A percentile compares a stretch with the other conserved stretches of the same genome.
Conservation (phyloP, 2,797 vertebrate species). For the Cichlasoma orientale region DNA sequence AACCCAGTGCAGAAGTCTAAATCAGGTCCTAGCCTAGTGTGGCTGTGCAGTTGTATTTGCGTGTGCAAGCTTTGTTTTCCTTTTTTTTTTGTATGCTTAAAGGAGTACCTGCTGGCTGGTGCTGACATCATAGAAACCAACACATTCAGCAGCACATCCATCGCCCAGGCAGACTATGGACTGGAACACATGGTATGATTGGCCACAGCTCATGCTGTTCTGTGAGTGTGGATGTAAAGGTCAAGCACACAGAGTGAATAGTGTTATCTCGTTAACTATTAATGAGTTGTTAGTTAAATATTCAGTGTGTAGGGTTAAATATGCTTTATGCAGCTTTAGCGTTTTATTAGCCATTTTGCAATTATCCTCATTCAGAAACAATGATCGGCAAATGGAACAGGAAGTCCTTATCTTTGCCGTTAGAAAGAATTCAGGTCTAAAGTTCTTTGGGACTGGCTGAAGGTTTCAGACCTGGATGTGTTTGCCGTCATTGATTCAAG, state of each 20-base stretch:
- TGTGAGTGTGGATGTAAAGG: neutral
- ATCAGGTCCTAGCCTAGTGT: neutral
- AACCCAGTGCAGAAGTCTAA: too few species aligned
- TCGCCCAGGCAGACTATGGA: constrained; percentile 94
- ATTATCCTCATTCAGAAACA: too few species aligned
- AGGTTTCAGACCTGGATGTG: too few species aligned
- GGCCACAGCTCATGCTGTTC: neutral
- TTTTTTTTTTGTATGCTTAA: neutral
- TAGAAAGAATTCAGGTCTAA: neutral
- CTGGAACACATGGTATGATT: constrained; percentile 87
- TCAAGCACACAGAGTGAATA: neutral
- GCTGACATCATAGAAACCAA: constrained; percentile 98
- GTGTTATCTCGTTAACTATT: neutral
- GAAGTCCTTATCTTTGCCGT: too few species aligned
- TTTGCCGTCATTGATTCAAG: too few species aligned
- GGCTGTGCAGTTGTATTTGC: accelerated
- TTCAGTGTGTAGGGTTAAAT: too few species aligned
- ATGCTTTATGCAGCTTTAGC: too few species aligned
- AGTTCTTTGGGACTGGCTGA: neutral
- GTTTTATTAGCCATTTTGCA: too few species aligned
- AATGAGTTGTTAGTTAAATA: neutral
- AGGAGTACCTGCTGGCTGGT: constrained; percentile 93
- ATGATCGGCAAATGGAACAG: too few species aligned
- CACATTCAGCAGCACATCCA: constrained; percentile 92
- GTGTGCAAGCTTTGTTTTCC: neutral